Base-by-base conservation (phyloP, 2,888 invertebrate species). In the Clistopyga incitator region DNA sequence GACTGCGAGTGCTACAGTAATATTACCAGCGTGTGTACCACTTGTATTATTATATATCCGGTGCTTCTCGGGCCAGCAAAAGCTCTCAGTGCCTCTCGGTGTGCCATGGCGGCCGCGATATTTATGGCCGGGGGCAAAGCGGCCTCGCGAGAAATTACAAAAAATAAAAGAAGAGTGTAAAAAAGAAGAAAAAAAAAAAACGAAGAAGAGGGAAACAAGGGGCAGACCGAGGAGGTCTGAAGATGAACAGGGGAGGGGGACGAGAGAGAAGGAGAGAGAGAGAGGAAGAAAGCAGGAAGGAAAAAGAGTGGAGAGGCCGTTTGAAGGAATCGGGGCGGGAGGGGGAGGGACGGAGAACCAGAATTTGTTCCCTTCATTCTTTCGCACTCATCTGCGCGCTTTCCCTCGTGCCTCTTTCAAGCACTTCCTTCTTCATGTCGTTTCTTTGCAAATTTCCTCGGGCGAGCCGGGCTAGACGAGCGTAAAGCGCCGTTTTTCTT, bases 401-500 rank as follows among this genome's bases (percentile, higher is more conserved):
- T 72, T 78, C 77, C 81, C 81, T 72, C 65, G 85, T 81, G 79
- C 25, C 78, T 82, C 71, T 80, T 83, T 76, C 72, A 47, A 78
- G 38, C 64, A 38, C 38, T 42, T 64, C 79, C 84, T 65, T 75
- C 78, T 84, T 79, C 78, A 52, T 78, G 84, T 86, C 86, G 80
- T 86, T 85, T 86, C 86, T 74, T 84, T 86, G 86, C 82, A 86
- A 86, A 86, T 85, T 86, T 86, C 61, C 68, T 70, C 84, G 15
- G 68, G 78, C 34, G 29, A 59, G n/a, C 59, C 56, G 47, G 56
- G 65, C 65, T 38, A 50, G 76, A 52, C 64, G 54, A 81, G 65
- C 76, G 71, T 76, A 71, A 8, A 64, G 29, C 61, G 61, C 70
- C 61, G 65, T 50, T 54, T 75, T 38, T 42, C 34, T 29, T 75